Percentiles rank a stretch among this genome's conserved stretches.
Evolutionary conservation across 1,140 invertebrate species (phyloP).

Genomic region (Drosophila watanabei): DNA sequence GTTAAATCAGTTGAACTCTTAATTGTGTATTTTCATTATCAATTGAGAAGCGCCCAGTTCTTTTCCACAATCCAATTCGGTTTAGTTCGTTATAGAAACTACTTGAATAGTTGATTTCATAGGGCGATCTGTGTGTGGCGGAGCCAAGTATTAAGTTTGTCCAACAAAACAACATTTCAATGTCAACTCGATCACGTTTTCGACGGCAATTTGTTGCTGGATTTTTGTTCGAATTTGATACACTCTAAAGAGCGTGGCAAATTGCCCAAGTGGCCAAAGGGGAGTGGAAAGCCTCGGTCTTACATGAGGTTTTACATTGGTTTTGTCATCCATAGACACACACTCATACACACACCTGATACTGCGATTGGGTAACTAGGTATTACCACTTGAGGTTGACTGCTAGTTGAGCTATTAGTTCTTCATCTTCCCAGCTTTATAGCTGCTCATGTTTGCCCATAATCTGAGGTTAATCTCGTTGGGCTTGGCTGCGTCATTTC

Average conservation of each 20-base stretch:
- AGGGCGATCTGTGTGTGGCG: conserved; percentile 43
- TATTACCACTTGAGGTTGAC: conserved; percentile 23
- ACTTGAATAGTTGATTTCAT: conserved; percentile 38
- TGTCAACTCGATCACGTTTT: conserved; percentile 75
- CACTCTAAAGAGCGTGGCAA: conserved; percentile 76
- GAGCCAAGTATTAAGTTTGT: too few species aligned
- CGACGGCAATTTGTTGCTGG: conserved; percentile 67
- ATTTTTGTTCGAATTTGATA: conserved; percentile 66
- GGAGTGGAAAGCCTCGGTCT: conserved; percentile 15
- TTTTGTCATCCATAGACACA: conserved; percentile 50
- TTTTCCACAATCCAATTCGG: conserved; percentile 28
- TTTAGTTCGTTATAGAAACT: conserved; percentile 19
- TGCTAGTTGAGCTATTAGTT: conserved; percentile 35
- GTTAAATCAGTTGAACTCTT: conserved; percentile 76
- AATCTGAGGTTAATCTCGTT: conserved; percentile 48
- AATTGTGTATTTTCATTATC: conserved; percentile 74
- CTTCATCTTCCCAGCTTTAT: conserved; percentile 25
- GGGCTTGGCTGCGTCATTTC: conserved; percentile 45
- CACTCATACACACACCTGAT: conserved; percentile 49
- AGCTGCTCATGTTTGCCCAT: conserved; percentile 35
- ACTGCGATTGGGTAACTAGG: conserved; percentile 36
- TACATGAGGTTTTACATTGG: conserved; percentile 58
- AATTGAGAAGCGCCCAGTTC: conserved; percentile 66
- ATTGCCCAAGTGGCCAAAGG: conserved; percentile 51
- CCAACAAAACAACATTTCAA: conserved; percentile 66